phyloP scores from a whole-genome alignment of 2,888 invertebrate genomes.

The Noctuana brunneofusca region DNA sequence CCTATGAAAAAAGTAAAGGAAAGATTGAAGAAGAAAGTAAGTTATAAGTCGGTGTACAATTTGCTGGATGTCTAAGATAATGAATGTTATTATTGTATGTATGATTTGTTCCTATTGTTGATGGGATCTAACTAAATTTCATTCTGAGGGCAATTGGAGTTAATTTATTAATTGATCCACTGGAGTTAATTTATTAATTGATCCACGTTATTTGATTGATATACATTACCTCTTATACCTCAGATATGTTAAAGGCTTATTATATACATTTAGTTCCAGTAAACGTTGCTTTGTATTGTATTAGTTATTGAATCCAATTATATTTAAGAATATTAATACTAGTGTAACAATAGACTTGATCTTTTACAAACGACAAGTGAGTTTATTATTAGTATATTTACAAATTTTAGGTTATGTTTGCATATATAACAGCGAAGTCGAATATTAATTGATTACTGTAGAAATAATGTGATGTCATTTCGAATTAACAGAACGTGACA shows the following conservation, averaged over 20 bases:
- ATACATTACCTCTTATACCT: constrained; percentile 3
- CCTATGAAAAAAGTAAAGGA: constrained; percentile 56
- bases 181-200: too few species aligned
- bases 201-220: too few species aligned
- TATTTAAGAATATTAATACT: constrained; percentile 55
- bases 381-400: constrained; percentile 18
- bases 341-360: constrained; percentile 43
- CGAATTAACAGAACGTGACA: constrained; percentile 34
- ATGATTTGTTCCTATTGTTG: constrained; percentile 31
- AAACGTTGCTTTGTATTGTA: constrained; percentile 46
- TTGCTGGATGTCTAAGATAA: neutral
- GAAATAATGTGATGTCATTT: constrained; percentile 34
- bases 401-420: constrained; percentile 34
- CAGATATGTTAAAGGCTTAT: constrained; percentile 4
- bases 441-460: constrained; percentile 35
- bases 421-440: constrained; percentile 29
- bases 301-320: constrained; percentile 50
- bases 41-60: constrained; percentile 2
- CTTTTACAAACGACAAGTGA: constrained; percentile 59
- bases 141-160: constrained; percentile 1
- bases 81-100: constrained; percentile 40
- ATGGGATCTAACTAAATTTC: constrained; percentile 9
- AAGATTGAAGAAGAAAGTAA: constrained; percentile 9
- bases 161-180: too few species aligned
- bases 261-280: constrained; percentile 3